Percentiles rank a stretch among this genome's conserved stretches.
These are phyloP conservation scores for Cyaniris semiargus DNA, from an alignment of 2,888 invertebrate genomes.

Conservation along the genomic window DNA sequence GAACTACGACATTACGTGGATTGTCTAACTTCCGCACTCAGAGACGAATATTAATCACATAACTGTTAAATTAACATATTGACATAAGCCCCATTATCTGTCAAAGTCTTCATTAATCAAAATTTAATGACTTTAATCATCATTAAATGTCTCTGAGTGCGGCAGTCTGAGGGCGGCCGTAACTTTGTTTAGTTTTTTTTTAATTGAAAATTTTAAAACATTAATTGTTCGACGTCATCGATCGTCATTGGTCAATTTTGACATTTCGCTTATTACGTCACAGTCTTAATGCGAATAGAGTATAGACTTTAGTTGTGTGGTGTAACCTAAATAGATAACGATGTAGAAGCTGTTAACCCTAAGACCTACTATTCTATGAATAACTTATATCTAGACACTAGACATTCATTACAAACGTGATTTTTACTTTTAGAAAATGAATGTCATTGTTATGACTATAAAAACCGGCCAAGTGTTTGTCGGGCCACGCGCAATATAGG, in stretches of 20 bases:
- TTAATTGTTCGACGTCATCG: neutral
- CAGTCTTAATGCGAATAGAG: neutral
- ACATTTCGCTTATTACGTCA: neutral
- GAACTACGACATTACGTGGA: too few species aligned
- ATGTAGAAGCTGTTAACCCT: conserved; percentile 45
- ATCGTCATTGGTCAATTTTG: neutral
- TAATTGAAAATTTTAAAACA: neutral
- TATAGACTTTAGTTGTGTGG: neutral
- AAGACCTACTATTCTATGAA: conserved; percentile 50
- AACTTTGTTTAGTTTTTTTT: neutral
- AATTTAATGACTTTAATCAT: too few species aligned
- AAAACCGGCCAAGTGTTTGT: too few species aligned
- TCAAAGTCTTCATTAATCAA: too few species aligned
- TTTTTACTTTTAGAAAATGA: neutral
- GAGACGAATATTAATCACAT: too few species aligned
- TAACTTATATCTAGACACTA: conserved; percentile 15
- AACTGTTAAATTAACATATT: too few species aligned
- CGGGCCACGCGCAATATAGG: too few species aligned
- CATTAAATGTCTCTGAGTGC: too few species aligned
- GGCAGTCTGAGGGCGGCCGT: too few species aligned
- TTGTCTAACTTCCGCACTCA: too few species aligned
- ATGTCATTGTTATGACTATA: neutral
- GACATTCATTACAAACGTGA: conserved; percentile 8
- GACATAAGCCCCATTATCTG: too few species aligned
- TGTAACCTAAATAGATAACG: conserved; percentile 33